These are phyloP conservation scores for Mylabris phalerata DNA, from an alignment of 1,140 invertebrate species.

Conservation along the genomic window DNA sequence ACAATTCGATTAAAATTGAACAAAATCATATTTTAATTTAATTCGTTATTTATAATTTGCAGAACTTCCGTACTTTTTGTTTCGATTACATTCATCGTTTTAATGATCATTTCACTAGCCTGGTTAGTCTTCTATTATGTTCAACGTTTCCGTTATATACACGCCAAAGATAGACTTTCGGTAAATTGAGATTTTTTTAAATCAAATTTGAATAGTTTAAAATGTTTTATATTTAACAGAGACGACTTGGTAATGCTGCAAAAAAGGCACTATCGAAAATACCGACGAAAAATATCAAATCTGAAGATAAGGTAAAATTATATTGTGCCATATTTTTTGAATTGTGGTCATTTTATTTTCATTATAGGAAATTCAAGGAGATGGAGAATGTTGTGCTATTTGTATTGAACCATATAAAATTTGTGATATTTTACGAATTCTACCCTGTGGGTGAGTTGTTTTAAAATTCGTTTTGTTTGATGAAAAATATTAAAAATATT, in stretches of 20 bases:
- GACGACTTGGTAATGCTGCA: slow-evolving; percentile 77
- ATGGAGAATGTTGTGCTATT: slow-evolving; percentile 84
- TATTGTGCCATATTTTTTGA: slow-evolving; percentile 5
- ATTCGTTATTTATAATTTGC: slow-evolving; percentile 38
- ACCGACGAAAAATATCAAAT: slow-evolving; percentile 76
- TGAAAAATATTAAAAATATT: background rate
- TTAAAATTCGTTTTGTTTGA: background rate
- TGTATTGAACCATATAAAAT: slow-evolving; percentile 86
- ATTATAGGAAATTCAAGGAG: slow-evolving; percentile 64
- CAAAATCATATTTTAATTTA: too few relatives aligned
- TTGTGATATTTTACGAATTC: slow-evolving; percentile 71
- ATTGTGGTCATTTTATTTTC: slow-evolving; percentile 6
- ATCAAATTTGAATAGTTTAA: background rate
- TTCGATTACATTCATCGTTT: slow-evolving; percentile 87
- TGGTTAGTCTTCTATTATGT: slow-evolving; percentile 95
- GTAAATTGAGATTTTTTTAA: slow-evolving; percentile 49
- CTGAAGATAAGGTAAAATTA: slow-evolving; percentile 67
- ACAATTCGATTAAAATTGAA: too few relatives aligned
- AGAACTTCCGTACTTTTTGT: slow-evolving; percentile 87
- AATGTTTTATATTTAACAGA: slow-evolving; percentile 48
- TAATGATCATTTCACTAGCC: slow-evolving; percentile 88
- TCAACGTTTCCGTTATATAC: slow-evolving; percentile 84
- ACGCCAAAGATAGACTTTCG: slow-evolving; percentile 77
- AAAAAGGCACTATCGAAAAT: slow-evolving; percentile 88
- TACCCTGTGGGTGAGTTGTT: slow-evolving; percentile 77